These are phyloP conservation scores for Apocrypta bakeri DNA, from an alignment of 1,140 invertebrate species.

Conservation along the genomic window DNA sequence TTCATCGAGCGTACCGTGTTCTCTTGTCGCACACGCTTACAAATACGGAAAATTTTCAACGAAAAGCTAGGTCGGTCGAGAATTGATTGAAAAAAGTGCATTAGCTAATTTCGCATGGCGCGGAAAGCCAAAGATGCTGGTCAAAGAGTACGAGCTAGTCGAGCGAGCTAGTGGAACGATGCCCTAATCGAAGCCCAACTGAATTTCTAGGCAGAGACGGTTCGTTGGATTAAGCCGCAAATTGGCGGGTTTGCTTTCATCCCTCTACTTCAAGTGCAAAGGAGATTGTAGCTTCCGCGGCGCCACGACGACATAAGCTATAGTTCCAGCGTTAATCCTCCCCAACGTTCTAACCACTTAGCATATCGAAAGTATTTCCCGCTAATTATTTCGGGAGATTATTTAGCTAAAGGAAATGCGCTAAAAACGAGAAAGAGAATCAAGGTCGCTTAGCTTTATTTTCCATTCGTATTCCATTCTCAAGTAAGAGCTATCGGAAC, in stretches of 20 bases:
- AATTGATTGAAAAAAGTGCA: background rate
- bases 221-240: conserved; percentile 14
- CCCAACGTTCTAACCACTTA: background rate
- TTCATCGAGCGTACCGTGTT: background rate
- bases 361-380: background rate
- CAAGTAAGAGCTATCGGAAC: conserved; percentile 35
- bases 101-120: no score
- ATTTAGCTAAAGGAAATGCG: background rate
- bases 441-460: conserved; percentile 12
- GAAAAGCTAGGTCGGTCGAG: background rate
- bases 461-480: no score
- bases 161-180: background rate
- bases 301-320: no score
- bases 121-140: background rate
- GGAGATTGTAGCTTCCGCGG: background rate
- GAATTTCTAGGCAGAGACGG: background rate
- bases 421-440: background rate
- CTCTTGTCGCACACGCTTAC: background rate
- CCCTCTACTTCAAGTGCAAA: background rate
- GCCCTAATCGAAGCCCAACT: background rate
- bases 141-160: background rate
- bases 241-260: background rate
- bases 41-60: background rate
- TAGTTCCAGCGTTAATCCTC: no score
- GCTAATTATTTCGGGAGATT: conserved; percentile 4